Evolutionary conservation across 2,113 vertebrate genomes (phyloP).

Genomic region (Nothobranchius kuhntae): DNA sequence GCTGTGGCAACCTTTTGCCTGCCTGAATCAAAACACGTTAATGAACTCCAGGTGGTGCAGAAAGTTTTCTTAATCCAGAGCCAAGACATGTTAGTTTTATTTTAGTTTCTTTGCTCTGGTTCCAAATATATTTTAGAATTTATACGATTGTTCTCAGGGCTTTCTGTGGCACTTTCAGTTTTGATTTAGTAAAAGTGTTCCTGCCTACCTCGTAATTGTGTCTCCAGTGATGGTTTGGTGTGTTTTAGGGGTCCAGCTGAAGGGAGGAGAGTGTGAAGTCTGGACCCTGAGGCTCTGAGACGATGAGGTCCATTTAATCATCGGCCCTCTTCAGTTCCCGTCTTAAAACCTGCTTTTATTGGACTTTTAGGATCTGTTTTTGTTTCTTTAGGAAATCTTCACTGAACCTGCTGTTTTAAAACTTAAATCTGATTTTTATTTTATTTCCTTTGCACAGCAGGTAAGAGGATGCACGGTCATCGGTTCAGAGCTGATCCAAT

Average conservation of each 20-base stretch:
- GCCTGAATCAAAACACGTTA: not conserved
- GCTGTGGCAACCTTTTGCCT: not conserved
- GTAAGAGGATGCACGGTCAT: not conserved
- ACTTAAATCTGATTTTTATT: no score
- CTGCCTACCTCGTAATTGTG: not conserved
- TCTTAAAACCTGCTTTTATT: not conserved
- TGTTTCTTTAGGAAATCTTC: no score
- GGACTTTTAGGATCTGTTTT: no score
- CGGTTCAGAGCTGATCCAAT: not conserved
- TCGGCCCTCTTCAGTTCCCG: not conserved
- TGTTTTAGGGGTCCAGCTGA: not conserved
- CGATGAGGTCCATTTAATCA: not conserved
- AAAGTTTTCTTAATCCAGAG: not conserved
- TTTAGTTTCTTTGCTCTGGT: not conserved
- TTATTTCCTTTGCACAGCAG: no score
- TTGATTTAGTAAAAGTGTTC: not conserved
- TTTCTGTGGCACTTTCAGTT: not conserved
- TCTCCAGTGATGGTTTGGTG: not conserved
- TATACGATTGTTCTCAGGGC: not conserved
- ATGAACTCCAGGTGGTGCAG: constrained; percentile 5
- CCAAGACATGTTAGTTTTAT: not conserved
- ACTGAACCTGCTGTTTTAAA: no score
- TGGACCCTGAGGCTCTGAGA: not conserved
- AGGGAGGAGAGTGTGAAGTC: not conserved
- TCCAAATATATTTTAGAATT: not conserved